These are phyloP conservation scores for Papilio polytes DNA, from an alignment of 1,140 invertebrate species.

Conservation along the genomic window DNA sequence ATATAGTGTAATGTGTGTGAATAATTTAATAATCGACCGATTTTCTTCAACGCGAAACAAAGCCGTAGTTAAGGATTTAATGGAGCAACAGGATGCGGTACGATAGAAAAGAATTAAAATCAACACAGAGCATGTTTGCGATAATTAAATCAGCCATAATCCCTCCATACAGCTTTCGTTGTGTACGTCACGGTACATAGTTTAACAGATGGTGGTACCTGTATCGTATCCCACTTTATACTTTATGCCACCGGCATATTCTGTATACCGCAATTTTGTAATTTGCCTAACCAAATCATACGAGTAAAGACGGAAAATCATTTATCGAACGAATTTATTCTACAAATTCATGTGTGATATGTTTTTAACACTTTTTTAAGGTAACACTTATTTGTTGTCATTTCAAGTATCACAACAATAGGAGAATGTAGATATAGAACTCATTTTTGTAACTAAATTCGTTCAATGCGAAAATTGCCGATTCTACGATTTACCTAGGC, in stretches of 20 bases:
- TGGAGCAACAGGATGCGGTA: constrained; percentile 17
- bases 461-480: neutral
- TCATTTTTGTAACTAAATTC: too few species aligned
- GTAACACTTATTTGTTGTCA: too few species aligned
- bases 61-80: constrained; percentile 4
- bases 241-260: neutral
- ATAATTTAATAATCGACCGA: constrained; percentile 1
- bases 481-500: neutral
- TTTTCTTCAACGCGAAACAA: neutral
- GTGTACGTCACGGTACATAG: neutral
- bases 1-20: too few species aligned
- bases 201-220: neutral
- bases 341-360: neutral
- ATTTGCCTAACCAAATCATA: neutral
- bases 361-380: too few species aligned
- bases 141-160: constrained; percentile 19
- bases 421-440: neutral
- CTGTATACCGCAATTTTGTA: neutral
- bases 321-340: neutral
- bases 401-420: too few species aligned
- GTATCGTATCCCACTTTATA: neutral
- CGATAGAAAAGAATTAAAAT: constrained; percentile 30
- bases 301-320: neutral
- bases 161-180: constrained; percentile 10
- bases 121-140: constrained; percentile 19